Base-by-base conservation (phyloP, 2,113 vertebrate species). In the Eulacestoma nigropectus region DNA sequence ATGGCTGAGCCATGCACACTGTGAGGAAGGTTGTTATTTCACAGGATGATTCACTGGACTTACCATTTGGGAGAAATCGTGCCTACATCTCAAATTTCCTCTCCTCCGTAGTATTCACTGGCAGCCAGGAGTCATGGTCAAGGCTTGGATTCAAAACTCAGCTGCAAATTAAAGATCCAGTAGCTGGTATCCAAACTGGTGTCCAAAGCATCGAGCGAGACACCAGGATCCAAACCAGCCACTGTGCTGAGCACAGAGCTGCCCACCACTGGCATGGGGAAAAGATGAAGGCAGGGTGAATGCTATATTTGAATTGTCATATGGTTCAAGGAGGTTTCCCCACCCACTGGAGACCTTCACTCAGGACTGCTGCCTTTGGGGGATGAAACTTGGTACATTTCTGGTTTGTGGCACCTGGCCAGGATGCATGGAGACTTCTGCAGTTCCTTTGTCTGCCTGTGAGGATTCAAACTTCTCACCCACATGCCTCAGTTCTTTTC, bases 381-480 rank as follows among this genome's bases (percentile, higher is more conserved):
- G 11, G 4, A n/a, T 84, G 60, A 27, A 9, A 41, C 46, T 42
- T 49, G 57, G 56, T n/a, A 7, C 30, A 1, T 63, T 93, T 62
- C 49, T 77, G 21, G 7, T 44, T 76, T 65, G 78, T 78, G 73
- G 30, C 47, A 35, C 30, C 20, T 37, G n/a, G n/a, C 32, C 32
- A 22, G 69, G 57, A 23, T 57, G 10, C 64, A 5, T 26, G 56
- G 50, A 67, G 39, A 18, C 25, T n/a, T 46, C 25, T 78, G 84
- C 63, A 32, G 42, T 59, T 89, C 44, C 46, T 79, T 56, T 91
- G 69, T 46, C 69, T 62, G 55, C 30, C 13, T 78, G 52, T 27
- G 76, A 93, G 44, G 33, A 41, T 64, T 84, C 52, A 70, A 26
- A 59, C 68, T 93, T 76, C 84, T 91, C 70, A 80, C 68, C 69